Evolutionary conservation across 2,797 vertebrate genomes (phyloP).

Genomic region (Hippopotamyrus pictus): DNA sequence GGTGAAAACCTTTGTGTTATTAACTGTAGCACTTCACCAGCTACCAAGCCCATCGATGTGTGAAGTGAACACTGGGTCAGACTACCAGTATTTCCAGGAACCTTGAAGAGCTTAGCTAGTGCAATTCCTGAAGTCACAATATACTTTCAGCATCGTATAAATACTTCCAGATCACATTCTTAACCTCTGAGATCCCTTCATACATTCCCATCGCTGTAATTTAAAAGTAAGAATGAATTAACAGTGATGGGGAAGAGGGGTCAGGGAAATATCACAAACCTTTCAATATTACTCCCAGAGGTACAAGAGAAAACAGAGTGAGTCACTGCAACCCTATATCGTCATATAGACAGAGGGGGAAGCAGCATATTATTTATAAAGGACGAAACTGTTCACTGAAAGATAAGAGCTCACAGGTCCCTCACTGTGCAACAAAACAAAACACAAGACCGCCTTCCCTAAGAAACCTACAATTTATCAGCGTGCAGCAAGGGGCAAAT

Average conservation of each 20-base stretch:
- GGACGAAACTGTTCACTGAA: not conserved
- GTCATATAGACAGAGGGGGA: not conserved
- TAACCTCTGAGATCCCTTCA: not conserved
- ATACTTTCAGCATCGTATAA: not conserved
- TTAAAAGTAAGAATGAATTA: conserved; percentile 10
- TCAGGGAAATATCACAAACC: not conserved
- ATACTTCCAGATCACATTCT: not conserved
- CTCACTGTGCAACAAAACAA: not conserved
- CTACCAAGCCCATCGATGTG: not conserved
- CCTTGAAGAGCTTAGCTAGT: not conserved
- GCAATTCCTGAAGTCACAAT: not conserved
- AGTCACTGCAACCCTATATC: not conserved
- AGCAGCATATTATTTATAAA: conserved; percentile 9
- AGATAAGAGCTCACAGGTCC: conserved; percentile 3
- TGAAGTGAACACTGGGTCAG: not conserved
- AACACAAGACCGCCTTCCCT: not conserved
- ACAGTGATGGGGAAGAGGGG: not conserved
- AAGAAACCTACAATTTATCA: not conserved
- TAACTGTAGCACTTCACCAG: not conserved
- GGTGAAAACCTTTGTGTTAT: not conserved
- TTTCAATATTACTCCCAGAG: conserved; percentile 3
- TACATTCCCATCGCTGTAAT: not conserved
- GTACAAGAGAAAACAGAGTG: conserved; percentile 1
- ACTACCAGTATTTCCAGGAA: not conserved
- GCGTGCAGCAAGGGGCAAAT: not conserved